Evolutionary conservation across 2,888 invertebrate species (phyloP), one percentile per base, ranked within the genome.

Genomic region (Ashinkailepas kermadecensis): DNA sequence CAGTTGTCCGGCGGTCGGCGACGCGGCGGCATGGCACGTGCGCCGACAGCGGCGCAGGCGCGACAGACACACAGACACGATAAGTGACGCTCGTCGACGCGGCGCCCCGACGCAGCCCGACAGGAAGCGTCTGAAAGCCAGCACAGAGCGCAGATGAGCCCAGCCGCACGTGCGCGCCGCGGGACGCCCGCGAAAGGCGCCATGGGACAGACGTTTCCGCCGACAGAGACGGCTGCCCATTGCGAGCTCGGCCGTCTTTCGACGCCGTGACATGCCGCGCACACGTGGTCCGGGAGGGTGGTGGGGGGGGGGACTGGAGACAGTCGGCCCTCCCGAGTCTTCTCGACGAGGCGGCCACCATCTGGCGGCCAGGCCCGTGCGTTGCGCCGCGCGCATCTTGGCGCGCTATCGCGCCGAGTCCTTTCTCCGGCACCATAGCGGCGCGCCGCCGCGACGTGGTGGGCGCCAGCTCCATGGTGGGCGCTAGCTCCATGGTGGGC

Each of bases 221-320:
- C 11, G 39, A 59, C 15, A 58, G 39, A 39, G 39, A 39, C 39
- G 39, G 39, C 39, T 39, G 39, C 39, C 39, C 39, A 39, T 39
- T 39, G 39, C 39, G 39, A 80, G 56, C 78, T 57, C 13, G 56
- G 80, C 23, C 82, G 81, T 81, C 78, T 78, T 58, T 82, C 82
- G 82, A 82, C 81, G 59, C 83, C 83, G 83, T 83, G 83, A 59
- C 39, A 39, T 81, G 81, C 80, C 25, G 21, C 39, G 39, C 70
- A 70, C 70, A 70, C 70, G 70, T 70, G 70, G 70, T 70, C 15
- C 70, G 70, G 15, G 15, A 12, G 70, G n/a, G 11, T 9, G 67
- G 25, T n/a, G 67, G 70, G 39, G 15, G 0, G 65, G 67, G 67
- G 70, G 39, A 23, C 39, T 13, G 70, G 15, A 39, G 39, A 39